Base-by-base conservation (phyloP, 2,113 vertebrate genomes). In the Pomatostomus ruficeps region DNA sequence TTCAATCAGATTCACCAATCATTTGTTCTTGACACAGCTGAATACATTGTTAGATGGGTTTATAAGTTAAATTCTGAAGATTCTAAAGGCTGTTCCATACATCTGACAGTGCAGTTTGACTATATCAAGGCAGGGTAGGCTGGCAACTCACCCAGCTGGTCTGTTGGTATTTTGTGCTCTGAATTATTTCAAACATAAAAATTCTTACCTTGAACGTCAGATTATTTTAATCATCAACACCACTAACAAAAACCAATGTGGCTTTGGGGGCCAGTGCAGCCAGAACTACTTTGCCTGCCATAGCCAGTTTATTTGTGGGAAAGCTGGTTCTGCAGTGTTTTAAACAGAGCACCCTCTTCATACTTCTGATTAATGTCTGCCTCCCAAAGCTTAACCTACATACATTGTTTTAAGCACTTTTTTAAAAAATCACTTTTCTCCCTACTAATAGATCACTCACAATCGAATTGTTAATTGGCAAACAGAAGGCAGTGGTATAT, bases 381-480 rank as follows among this genome's bases (percentile, higher is more conserved):
- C 11, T 88, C 9, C 13, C 12, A 71, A 83, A 68, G 7, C 14
- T 78, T 89, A 33, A 83, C 35, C 38, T 75, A 71, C 68, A 74
- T 77, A 24, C 2, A 3, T 35, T 62, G 25, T 75, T 88, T 65
- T 80, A 68, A 55, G 46, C 68, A 86, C 10, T 91, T 93, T 28
- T 49, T 22, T 20, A 35, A 54, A 58, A 87, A 89, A 61, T 68
- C 29, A 13, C 8, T 85, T 52, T 92, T 92, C 4, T 91, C 65
- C 74, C 36, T 35, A 74, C 40, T 89, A 87, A 81, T 96, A 58
- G 70, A 89, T 77, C 91, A 70, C 67, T 93, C 62, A 61, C 59
- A 52, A 91, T 85, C 2, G 2, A 87, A 83, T 95, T 48, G 43
- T 91, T 96, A 95, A 96, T 78, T 95, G 71, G 54, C 83, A 95